phyloP scores from a whole-genome alignment of 2,797 vertebrate species.

The Acanthurus leucopareius region DNA sequence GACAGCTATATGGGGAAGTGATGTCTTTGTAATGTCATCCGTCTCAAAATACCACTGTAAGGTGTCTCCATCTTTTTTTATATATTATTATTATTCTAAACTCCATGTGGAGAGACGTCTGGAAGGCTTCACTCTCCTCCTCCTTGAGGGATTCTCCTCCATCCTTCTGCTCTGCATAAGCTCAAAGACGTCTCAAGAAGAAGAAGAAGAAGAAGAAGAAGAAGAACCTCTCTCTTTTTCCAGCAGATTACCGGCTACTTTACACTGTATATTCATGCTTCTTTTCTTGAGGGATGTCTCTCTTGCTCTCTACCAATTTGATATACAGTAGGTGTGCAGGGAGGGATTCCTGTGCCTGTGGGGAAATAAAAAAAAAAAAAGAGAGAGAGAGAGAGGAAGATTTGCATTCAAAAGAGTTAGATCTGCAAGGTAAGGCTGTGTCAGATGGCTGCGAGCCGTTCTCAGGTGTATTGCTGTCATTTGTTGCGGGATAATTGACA shows the following conservation, averaged over 20 bases:
- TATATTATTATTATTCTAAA: slow-evolving; percentile 3
- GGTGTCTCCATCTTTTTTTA: slow-evolving; percentile 28
- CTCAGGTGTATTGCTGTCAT: slow-evolving; percentile 70
- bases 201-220: no score
- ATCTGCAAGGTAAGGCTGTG: slow-evolving; percentile 70
- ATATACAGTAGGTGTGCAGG: slow-evolving; percentile 34
- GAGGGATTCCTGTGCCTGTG: slow-evolving; percentile 44
- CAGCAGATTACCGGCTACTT: slow-evolving; percentile 47
- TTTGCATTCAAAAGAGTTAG: slow-evolving; percentile 73
- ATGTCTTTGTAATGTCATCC: slow-evolving; percentile 41
- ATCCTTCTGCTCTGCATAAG: slow-evolving; percentile 9
- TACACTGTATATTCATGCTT: slow-evolving; percentile 33
- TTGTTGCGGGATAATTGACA: slow-evolving; percentile 73
- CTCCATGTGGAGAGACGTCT: not conserved
- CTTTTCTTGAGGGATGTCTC: slow-evolving; percentile 35
- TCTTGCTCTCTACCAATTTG: slow-evolving; percentile 39
- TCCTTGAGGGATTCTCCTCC: not conserved
- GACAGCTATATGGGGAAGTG: slow-evolving; percentile 30
- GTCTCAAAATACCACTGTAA: slow-evolving; percentile 29
- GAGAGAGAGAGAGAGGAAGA: slow-evolving; percentile 23
- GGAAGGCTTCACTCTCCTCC: slow-evolving; percentile 19
- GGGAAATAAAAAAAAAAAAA: slow-evolving; percentile 44
- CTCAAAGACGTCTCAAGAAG: slow-evolving; percentile 27
- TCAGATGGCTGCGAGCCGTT: slow-evolving; percentile 47
- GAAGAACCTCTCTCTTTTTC: no score